Base-by-base conservation (phyloP, 1,140 invertebrate genomes). In the Procambarus virginalis region DNA sequence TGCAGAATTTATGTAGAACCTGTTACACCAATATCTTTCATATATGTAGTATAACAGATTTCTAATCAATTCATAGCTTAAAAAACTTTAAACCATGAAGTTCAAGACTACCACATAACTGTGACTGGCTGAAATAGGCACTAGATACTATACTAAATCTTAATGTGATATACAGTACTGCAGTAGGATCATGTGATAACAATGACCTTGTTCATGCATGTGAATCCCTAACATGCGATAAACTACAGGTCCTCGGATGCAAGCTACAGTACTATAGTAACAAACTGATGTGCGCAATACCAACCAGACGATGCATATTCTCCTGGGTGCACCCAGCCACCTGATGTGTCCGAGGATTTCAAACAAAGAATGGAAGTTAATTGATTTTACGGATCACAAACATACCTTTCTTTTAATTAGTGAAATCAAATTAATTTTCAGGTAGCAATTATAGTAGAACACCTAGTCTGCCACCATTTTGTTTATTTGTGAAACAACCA, bases 241-340 rank as follows among this genome's bases (percentile, higher is more conserved):
- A 22, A 80, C 55, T 51, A 80, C 49, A 80, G 46, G 78, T 58
- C 55, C 78, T 51, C n/a, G 20, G 20, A 80, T 80, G 78, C 78
- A 80, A 80, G 78, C 78, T 80, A 80, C 3, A 22, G 49, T 58
- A 55, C 58, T 80, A n/a, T 73, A 73, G 6, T 34, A 73, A 73
- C 20, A 73, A 73, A 73, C 1, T 73, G 22, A 73, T 20, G 68
- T 73, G 68, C 2, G 20, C 45, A 48, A 77, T 84, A 95, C 95
- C 95, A 96, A 99, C 98, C 98, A 95, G 98, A 98, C 89, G 98
- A 99, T 68, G 98, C 98, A 95, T 99, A 99, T 95, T 99, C 98
- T 93, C 98, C 98, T 93, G 98, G 98, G 95, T 99, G 98, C 91
- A 99, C 98, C 96, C 97, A 98, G 94, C 97, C 97, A 93, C 98